A percentile compares a stretch with the other conserved stretches of the same genome.
phyloP scores from a whole-genome alignment of 2,888 invertebrate genomes.

The Sinohyriopsis cumingii region DNA sequence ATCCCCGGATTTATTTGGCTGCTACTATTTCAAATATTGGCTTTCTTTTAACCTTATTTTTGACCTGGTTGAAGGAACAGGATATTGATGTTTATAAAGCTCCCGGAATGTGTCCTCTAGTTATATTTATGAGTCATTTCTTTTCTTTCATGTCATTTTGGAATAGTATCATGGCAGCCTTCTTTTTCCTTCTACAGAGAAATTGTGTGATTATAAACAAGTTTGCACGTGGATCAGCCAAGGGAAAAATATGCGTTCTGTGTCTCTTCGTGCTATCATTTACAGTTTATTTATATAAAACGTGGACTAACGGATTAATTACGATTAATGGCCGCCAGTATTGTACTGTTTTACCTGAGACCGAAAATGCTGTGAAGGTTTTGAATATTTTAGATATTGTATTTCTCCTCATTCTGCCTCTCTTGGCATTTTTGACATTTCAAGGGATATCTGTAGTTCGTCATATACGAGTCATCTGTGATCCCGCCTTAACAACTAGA shows the following conservation, averaged over 20 bases:
- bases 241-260: conserved; percentile 37
- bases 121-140: conserved; percentile 53
- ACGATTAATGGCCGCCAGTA: conserved; percentile 25
- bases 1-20: conserved; percentile 48
- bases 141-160: conserved; percentile 54
- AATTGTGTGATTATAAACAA: conserved; percentile 13
- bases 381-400: conserved; percentile 49
- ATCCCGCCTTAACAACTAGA: conserved; percentile 9
- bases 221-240: conserved; percentile 35
- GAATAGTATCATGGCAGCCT: conserved; percentile 39
- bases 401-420: conserved; percentile 44
- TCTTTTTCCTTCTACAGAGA: conserved; percentile 38
- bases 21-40: conserved; percentile 45
- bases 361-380: conserved; percentile 43
- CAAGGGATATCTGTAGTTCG: conserved; percentile 29
- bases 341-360: conserved; percentile 52
- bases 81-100: conserved; percentile 46
- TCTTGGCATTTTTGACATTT: conserved; percentile 44
- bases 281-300: conserved; percentile 55
- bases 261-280: conserved; percentile 44
- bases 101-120: conserved; percentile 55
- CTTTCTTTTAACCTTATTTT: conserved; percentile 44
- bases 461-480: conserved; percentile 12
- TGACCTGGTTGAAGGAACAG: conserved; percentile 49
- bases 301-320: conserved; percentile 52